Evolutionary conservation across 2,888 invertebrate species (phyloP), one percentile per base, ranked within the genome.

Genomic region (Athrips mouffetella): DNA sequence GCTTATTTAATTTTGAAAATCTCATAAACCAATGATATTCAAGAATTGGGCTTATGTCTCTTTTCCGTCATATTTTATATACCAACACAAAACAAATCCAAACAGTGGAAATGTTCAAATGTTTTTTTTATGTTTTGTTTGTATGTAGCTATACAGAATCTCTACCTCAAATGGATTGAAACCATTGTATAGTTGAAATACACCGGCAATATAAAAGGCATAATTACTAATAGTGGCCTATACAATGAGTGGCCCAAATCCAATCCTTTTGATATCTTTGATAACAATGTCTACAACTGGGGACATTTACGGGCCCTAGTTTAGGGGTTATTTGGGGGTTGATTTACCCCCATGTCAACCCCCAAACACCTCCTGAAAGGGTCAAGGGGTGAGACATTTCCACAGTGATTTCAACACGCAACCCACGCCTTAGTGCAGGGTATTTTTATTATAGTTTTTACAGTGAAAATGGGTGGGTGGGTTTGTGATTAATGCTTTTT

Each of bases 351-450:
- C n/a, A n/a, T n/a, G n/a, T 27, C 3, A 27, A 54, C 44, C 57
- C 46, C 53, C 50, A 37, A 10, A 10, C 37, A 18, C 15, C 33
- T 20, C 35, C 35, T 35, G 20, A 35, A 35, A n/a, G 35, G 37
- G 37, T 53, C 52, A 20, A 40, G 11, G 21, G 37, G 37, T 18
- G 37, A 11, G 5, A 37, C 20, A 18, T 42, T 41, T 52, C 52
- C 50, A 47, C 57, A 48, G 53, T 59, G 52, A 59, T 62, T 59
- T 7, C 5, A 55, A 54, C 62, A 62, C 62, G 62, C 62, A 41
- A 63, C 33, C n/a, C 37, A 30, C 45, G 37, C 53, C 51, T 6
- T 52, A 21, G 21, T 37, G 37, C 21, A 20, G n/a, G n/a, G n/a
- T n/a, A 37, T 18, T 37, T 21, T 37, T 35, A 20, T n/a, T 37